phyloP scores from a whole-genome alignment of 2,797 vertebrate genomes.

The Sebastes iracundus region DNA sequence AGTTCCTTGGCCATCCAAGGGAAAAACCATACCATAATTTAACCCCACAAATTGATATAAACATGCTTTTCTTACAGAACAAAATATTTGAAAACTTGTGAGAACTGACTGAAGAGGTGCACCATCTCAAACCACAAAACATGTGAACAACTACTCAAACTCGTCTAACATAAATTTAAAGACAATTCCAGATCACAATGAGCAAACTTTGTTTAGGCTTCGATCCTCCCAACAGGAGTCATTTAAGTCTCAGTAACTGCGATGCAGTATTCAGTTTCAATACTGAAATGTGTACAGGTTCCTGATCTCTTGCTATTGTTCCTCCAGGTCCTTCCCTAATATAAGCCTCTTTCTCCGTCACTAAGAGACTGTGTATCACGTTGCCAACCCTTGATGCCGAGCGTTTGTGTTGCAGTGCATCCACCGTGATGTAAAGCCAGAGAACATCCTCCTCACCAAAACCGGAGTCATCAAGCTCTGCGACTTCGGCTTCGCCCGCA shows the following conservation, averaged over 20 bases:
- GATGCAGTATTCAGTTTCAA: not conserved
- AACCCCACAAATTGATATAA: not conserved
- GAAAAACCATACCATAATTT: not conserved
- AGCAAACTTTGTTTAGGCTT: not conserved
- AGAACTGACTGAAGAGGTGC: not conserved
- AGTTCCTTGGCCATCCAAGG: too few species aligned
- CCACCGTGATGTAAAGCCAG: constrained; percentile 91
- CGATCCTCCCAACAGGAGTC: not conserved
- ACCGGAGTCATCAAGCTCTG: constrained; percentile 91
- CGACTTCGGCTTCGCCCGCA: constrained; percentile 91
- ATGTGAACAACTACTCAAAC: not conserved
- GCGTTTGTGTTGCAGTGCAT: constrained; percentile 79
- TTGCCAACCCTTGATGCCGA: constrained; percentile 7
- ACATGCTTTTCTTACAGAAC: not conserved
- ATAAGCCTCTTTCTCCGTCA: not conserved
- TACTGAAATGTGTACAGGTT: not conserved
- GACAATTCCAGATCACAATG: not conserved
- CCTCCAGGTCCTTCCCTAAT: not conserved
- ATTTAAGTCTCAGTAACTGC: not conserved
- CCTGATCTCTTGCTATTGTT: constrained; percentile 13
- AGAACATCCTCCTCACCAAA: constrained; percentile 93
- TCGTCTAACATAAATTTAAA: not conserved
- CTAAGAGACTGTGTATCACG: not conserved
- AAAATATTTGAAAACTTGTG: not conserved
- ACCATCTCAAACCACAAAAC: not conserved